These are phyloP conservation scores for Lepisosteus oculatus DNA, from an alignment of 2,113 vertebrate genomes.

Conservation along the genomic window DNA sequence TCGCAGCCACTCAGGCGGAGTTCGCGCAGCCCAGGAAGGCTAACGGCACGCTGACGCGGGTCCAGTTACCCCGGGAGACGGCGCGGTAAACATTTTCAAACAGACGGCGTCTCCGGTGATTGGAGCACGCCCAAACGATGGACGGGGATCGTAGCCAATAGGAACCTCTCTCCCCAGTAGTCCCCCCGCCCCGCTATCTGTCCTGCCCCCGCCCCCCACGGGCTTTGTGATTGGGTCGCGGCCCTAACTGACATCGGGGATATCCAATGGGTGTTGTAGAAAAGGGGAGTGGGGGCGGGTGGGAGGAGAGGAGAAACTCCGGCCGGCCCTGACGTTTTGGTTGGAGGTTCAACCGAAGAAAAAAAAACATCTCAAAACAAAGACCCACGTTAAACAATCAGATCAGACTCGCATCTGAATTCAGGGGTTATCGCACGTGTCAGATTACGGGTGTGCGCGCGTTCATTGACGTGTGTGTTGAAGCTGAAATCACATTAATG, in stretches of 20 bases:
- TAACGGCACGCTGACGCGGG: constrained; percentile 14
- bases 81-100: constrained; percentile 23
- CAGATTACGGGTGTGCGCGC: too few species aligned
- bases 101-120: constrained; percentile 13
- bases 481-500: too few species aligned
- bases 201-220: not conserved
- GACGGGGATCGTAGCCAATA: not conserved
- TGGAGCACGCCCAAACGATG: not conserved
- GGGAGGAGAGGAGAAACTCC: too few species aligned
- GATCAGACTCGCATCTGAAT: too few species aligned
- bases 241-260: not conserved
- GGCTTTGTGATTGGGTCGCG: not conserved
- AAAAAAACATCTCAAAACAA: too few species aligned
- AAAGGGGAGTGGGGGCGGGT: too few species aligned
- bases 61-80: constrained; percentile 2
- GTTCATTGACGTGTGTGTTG: too few species aligned
- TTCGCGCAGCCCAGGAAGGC: not conserved
- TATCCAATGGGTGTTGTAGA: not conserved
- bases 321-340: too few species aligned
- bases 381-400: too few species aligned
- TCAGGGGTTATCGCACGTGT: too few species aligned
- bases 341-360: too few species aligned
- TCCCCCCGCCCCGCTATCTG: not conserved
- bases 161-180: not conserved
- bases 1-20: not conserved